Percentiles rank a stretch among this genome's conserved stretches.
Evolutionary conservation across 2,113 vertebrate genomes (phyloP).

Genomic region (Neolamprologus kungweensis): DNA sequence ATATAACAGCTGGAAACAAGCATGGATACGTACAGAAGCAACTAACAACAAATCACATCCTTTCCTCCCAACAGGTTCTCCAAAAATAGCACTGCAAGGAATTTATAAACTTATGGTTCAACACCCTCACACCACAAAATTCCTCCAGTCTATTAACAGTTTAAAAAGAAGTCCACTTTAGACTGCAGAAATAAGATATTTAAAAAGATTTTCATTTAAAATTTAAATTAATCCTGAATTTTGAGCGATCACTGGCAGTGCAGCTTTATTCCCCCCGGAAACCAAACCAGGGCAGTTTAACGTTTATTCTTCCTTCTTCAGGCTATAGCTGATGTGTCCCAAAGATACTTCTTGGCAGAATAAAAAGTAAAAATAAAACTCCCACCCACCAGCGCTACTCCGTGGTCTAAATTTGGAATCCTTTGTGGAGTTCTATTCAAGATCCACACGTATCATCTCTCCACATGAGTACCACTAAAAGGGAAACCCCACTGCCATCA

Average conservation of each 20-base stretch:
- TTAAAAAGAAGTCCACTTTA: not conserved
- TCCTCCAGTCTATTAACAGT: not conserved
- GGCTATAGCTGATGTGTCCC: not conserved
- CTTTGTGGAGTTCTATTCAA: constrained; percentile 69
- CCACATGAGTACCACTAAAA: constrained; percentile 62
- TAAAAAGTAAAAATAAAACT: constrained; percentile 48
- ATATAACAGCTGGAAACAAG: not conserved
- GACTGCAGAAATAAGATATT: not conserved
- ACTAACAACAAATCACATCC: not conserved
- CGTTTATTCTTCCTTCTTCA: not conserved
- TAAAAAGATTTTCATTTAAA: not conserved
- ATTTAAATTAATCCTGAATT: not conserved
- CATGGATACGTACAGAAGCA: not conserved
- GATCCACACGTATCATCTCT: constrained; percentile 67
- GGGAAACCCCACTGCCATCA: constrained; percentile 36
- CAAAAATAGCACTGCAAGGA: not conserved
- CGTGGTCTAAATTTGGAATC: constrained; percentile 40
- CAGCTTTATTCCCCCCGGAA: not conserved
- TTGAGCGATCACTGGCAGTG: not conserved
- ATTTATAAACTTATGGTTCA: not conserved
- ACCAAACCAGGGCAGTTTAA: not conserved
- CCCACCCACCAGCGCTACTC: not conserved
- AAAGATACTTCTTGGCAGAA: constrained; percentile 10
- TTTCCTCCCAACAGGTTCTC: not conserved
- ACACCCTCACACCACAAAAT: not conserved